Base-by-base conservation (phyloP, 2,113 vertebrate genomes). In the Oncorhynchus masou region DNA sequence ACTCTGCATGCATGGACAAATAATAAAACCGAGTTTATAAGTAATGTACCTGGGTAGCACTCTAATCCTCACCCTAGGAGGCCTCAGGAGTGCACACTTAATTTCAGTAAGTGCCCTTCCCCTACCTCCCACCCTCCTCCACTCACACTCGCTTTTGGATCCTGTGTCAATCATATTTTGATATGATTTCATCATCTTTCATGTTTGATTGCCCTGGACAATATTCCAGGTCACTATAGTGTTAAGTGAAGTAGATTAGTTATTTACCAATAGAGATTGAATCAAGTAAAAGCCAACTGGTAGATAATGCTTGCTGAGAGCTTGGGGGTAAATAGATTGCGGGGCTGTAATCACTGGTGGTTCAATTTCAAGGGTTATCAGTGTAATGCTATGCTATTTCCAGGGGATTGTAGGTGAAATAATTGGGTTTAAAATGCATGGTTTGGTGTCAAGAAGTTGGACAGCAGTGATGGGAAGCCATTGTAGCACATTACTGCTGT, bases 81-180 rank as follows among this genome's bases (percentile, higher is more conserved):
- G 75, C 71, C 76, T 78, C 69, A 79, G 78, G 81, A 83, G 81
- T 24, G 6, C 51, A 70, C 29, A 72, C 71, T 84, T 85, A 76
- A 87, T 87, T 88, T 79, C 64, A 79, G 76, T 82, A 83, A 86
- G 77, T 60, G 51, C 70, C 68, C 73, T 66, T 12, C 74, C 27
- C 16, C 39, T 49, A 34, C 48, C 16, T 34, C 29, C 67, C 27
- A 29, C 45, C 16, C 24, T 82, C 64, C 73, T 25, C 51, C 60
- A 12, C 68, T 25, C 68, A 13, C 57, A 24, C 34, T 74, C n/a
- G 7, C 31, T 48, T 24, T 19, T 25, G 24, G 25, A 27, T 65
- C 31, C 77, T 71, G 54, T 73, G 73, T 80, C 77, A 81, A 70
- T 80, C 69, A 29, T 45, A 31, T 19, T 57, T 27, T 70, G 57